Percentiles rank a stretch among this genome's conserved stretches.
These are phyloP conservation scores for Bos javanicus DNA, from an alignment of 2,113 vertebrate species.

Conservation along the genomic window DNA sequence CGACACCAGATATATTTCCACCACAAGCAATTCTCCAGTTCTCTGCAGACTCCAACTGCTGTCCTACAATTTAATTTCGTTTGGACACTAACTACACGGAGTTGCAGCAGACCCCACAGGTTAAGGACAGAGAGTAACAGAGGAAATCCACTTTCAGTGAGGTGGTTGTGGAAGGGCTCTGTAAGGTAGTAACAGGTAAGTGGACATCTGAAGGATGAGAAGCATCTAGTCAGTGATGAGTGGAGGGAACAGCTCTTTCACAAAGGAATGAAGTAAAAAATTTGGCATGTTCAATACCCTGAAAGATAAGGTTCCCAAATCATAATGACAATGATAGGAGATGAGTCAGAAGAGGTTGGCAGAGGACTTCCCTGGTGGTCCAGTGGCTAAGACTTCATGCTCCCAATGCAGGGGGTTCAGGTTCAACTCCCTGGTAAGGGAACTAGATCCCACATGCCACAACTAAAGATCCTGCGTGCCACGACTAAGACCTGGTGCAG, in stretches of 20 bases:
- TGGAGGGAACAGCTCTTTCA: neutral
- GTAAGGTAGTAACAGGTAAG: neutral
- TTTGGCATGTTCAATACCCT: neutral
- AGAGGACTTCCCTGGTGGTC: neutral
- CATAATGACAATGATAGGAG: neutral
- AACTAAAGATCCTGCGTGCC: neutral
- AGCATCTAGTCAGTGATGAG: neutral
- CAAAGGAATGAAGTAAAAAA: neutral
- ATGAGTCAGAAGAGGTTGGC: neutral
- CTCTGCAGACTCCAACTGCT: neutral
- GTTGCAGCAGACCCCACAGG: neutral
- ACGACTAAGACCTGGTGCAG: neutral
- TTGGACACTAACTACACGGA: neutral
- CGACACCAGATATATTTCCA: neutral
- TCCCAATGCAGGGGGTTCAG: neutral
- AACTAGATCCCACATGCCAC: neutral
- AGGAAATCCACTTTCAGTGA: neutral
- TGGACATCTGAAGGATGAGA: neutral
- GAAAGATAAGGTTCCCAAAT: neutral
- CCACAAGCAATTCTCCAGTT: neutral
- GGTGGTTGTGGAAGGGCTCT: neutral
- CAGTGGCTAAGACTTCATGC: neutral
- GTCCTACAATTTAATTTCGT: neutral
- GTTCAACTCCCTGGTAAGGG: neutral
- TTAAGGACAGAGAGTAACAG: neutral